Base-by-base conservation (phyloP, 1,140 invertebrate genomes). In the Scaptomyza hsui region DNA sequence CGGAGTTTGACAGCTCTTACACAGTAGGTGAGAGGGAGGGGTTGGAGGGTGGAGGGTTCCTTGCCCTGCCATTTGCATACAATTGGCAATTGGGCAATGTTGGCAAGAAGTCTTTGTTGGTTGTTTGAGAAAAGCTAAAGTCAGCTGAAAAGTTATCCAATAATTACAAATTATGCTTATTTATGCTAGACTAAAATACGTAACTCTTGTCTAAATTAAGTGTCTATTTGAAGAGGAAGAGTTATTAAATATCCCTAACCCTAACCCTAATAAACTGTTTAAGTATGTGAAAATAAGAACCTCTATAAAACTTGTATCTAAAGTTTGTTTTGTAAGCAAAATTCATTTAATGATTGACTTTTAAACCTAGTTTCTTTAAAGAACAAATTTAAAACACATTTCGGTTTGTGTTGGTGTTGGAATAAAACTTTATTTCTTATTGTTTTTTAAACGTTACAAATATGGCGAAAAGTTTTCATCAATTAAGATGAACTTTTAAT, bases 51-150 rank as follows among this genome's bases (percentile, higher is more conserved):
- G 32, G 4, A 37, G 37, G 42, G 77, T 41, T 48, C 62, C 78
- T 73, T 77, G 62, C 56, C 5, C 72, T 78, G 52, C 70, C 62
- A 78, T 83, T 83, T 78, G 79, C 79, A 83, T 83, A 83, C n/a
- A n/a, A n/a, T n/a, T 78, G 79, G 79, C 79, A 83, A 83, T 83
- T 83, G 79, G 67, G 75, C 79, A 81, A 81, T 71, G 78, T 77
- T 72, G 72, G 74, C 74, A 78, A 59, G 62, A 78, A 75, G 21
- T 68, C 65, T 24, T 45, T 45, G 64, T 32, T 45, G 45, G 44
- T 15, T 47, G 41, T 42, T 21, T 15, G 42, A 32, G 9, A 63
- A 44, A 32, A 39, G 71, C 48, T 71, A 60, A 49, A 79, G 72
- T 75, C 72, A 72, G 69, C 67, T 61, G 3, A 37, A 37, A n/a